These are phyloP conservation scores for Yponomeuta malinellus DNA, from an alignment of 2,888 invertebrate genomes.

Conservation along the genomic window DNA sequence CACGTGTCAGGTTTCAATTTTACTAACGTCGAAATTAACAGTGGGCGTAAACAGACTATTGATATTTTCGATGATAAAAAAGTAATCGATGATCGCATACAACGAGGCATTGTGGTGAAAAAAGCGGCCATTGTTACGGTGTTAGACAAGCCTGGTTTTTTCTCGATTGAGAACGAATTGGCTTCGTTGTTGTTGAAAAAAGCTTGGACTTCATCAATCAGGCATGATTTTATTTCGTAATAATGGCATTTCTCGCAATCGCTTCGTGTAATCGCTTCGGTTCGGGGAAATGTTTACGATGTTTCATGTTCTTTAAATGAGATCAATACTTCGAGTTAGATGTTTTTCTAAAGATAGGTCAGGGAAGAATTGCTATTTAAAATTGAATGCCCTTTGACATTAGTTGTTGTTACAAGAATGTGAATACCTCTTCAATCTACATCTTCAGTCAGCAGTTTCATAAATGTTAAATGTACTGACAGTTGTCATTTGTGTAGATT, in stretches of 20 bases:
- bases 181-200: slow-evolving; percentile 58
- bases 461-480: not conserved
- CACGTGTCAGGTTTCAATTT: slow-evolving; percentile 75
- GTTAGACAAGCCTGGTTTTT: slow-evolving; percentile 39
- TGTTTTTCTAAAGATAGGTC: slow-evolving; percentile 17
- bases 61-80: slow-evolving; percentile 72
- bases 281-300: slow-evolving; percentile 57
- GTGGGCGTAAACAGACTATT: slow-evolving; percentile 75
- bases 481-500: slow-evolving; percentile 5
- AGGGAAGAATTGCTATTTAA: not conserved
- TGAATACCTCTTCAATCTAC: not conserved
- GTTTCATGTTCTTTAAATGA: slow-evolving; percentile 53
- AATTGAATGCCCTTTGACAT: not conserved
- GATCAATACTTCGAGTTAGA: slow-evolving; percentile 43
- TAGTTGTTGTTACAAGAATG: not conserved
- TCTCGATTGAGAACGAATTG: slow-evolving; percentile 48
- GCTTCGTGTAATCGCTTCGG: slow-evolving; percentile 46
- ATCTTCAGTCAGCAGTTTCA: not conserved
- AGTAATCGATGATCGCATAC: slow-evolving; percentile 72
- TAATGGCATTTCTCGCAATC: slow-evolving; percentile 59
- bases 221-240: slow-evolving; percentile 63
- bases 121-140: slow-evolving; percentile 65
- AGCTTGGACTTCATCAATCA: slow-evolving; percentile 67
- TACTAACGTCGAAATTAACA: slow-evolving; percentile 72
- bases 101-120: slow-evolving; percentile 53